phyloP scores from a whole-genome alignment of 1,140 invertebrate genomes.

The Macrobrachium nipponense region DNA sequence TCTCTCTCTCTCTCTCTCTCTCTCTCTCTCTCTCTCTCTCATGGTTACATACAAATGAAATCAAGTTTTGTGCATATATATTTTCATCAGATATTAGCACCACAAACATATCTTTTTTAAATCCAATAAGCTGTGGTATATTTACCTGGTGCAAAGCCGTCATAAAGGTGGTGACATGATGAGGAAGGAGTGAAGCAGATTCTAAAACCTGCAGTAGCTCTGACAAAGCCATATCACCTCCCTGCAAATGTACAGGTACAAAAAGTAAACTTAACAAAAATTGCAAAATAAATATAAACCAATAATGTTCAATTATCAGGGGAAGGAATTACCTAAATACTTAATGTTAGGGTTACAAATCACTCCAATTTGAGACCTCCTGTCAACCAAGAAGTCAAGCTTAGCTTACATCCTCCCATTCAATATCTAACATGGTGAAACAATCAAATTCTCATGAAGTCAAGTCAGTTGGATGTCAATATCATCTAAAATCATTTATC shows the following conservation, averaged over 20 bases:
- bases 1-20: background rate
- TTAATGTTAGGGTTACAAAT: too few species aligned
- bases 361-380: too few species aligned
- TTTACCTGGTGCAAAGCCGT: slow-evolving; percentile 42
- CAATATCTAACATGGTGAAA: too few species aligned
- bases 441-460: too few species aligned
- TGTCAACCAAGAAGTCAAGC: too few species aligned
- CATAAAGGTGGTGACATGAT: slow-evolving; percentile 54
- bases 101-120: background rate
- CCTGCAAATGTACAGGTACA: background rate
- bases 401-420: too few species aligned
- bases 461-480: too few species aligned
- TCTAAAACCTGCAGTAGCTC: slow-evolving; percentile 44
- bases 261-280: background rate
- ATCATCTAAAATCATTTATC: too few species aligned
- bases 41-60: too few species aligned
- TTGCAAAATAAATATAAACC: too few species aligned
- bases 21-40: background rate
- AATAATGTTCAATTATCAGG: too few species aligned
- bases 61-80: background rate
- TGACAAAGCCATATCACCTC: slow-evolving; percentile 46
- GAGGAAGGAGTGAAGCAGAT: slow-evolving; percentile 36
- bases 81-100: background rate
- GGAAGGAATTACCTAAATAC: too few species aligned
- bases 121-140: background rate